These are phyloP conservation scores for Sebastiscus albofasciatus DNA, from an alignment of 2,797 vertebrate genomes.

Conservation along the genomic window DNA sequence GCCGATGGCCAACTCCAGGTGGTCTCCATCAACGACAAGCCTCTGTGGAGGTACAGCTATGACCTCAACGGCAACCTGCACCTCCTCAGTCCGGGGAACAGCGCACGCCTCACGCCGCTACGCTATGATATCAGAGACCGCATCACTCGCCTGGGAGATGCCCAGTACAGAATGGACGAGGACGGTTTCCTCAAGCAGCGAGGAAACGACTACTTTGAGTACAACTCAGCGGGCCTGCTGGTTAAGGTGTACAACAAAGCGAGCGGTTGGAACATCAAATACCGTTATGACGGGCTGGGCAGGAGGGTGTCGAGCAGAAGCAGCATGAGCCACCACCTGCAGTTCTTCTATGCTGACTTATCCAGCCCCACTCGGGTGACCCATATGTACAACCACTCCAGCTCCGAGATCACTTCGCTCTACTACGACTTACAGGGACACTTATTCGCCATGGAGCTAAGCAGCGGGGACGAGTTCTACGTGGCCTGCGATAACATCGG, in stretches of 20 bases:
- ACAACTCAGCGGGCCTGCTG: slow-evolving; percentile 93
- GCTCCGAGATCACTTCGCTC: slow-evolving; percentile 96
- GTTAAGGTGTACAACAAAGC: slow-evolving; percentile 93
- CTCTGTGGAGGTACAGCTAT: slow-evolving; percentile 97
- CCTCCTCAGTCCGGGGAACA: slow-evolving; percentile 95
- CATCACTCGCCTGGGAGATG: slow-evolving; percentile 94
- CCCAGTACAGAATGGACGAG: slow-evolving; percentile 95
- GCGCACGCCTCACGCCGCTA: slow-evolving; percentile 93
- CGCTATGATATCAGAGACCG: slow-evolving; percentile 94
- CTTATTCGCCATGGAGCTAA: slow-evolving; percentile 98
- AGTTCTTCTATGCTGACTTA: slow-evolving; percentile 98
- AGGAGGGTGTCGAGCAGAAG: slow-evolving; percentile 94
- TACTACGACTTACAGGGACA: slow-evolving; percentile 99
- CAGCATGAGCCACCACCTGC: slow-evolving; percentile 91
- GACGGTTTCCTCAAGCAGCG: slow-evolving; percentile 96
- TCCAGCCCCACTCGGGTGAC: slow-evolving; percentile 95
- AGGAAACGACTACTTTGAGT: slow-evolving; percentile 94
- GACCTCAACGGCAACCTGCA: slow-evolving; percentile 98
- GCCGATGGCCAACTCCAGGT: slow-evolving; percentile 95
- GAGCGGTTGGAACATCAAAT: slow-evolving; percentile 91
- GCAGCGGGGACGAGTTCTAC: slow-evolving; percentile 97
- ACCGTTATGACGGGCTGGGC: slow-evolving; percentile 95
- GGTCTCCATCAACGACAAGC: slow-evolving; percentile 97
- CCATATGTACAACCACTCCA: slow-evolving; percentile 98
- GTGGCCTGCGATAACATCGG: slow-evolving; percentile 98